phyloP scores from a whole-genome alignment of 2,113 vertebrate genomes.

The Lepisosteus oculatus region DNA sequence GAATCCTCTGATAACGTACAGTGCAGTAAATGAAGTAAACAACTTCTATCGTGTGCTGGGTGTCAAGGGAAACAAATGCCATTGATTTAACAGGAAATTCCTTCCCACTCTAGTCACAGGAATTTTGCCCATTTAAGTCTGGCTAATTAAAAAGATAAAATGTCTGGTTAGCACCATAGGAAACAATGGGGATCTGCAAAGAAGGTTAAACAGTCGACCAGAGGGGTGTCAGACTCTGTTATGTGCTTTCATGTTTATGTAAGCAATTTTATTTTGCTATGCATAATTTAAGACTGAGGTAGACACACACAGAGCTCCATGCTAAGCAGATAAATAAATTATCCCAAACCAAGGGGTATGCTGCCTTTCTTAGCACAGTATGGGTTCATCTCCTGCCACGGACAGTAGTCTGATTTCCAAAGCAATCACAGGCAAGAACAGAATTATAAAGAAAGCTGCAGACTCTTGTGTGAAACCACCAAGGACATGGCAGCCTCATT shows the following conservation, averaged over 20 bases:
- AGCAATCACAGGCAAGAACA: background rate
- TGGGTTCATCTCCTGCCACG: background rate
- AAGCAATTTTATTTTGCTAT: constrained; percentile 35
- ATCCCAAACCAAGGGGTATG: background rate
- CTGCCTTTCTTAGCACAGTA: background rate
- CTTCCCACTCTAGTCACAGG: too few species aligned
- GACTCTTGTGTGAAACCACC: background rate
- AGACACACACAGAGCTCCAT: background rate
- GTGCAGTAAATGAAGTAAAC: too few species aligned
- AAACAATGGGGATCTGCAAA: constrained; percentile 12
- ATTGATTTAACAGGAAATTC: too few species aligned
- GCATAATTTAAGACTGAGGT: constrained; percentile 49
- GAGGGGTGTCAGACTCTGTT: background rate
- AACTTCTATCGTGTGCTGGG: too few species aligned
- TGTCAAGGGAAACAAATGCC: too few species aligned
- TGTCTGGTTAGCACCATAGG: background rate
- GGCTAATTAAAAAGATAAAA: too few species aligned
- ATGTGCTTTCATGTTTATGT: constrained; percentile 25
- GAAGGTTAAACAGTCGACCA: constrained; percentile 30
- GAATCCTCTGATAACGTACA: too few species aligned
- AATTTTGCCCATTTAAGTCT: too few species aligned
- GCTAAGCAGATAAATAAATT: background rate
- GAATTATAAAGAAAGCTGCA: background rate
- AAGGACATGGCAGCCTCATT: background rate
- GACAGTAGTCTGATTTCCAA: background rate